phyloP scores from a whole-genome alignment of 2,113 vertebrate genomes.

The Leucoraja erinaceus region DNA sequence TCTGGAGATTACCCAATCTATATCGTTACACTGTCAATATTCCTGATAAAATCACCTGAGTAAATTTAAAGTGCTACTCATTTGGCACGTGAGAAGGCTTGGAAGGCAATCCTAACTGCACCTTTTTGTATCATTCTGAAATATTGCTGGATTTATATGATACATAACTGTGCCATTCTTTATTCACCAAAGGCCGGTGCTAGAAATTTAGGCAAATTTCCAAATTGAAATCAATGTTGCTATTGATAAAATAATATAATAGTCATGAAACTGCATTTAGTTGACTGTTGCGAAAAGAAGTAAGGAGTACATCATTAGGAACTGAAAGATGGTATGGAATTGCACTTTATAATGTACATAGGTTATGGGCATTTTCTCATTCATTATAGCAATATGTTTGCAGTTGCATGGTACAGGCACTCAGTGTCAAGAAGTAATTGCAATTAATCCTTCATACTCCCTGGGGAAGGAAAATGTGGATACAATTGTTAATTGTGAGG shows the following conservation, averaged over 20 bases:
- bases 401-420: not conserved
- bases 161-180: not conserved
- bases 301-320: too few relatives aligned
- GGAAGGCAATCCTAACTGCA: not conserved
- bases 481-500: not conserved
- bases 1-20: too few relatives aligned
- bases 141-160: not conserved
- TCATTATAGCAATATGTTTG: not conserved
- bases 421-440: not conserved
- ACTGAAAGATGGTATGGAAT: not conserved
- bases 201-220: not conserved
- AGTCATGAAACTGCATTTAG: not conserved
- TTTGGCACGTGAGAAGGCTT: not conserved
- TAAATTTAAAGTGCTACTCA: not conserved
- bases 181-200: not conserved
- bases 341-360: not conserved
- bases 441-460: not conserved
- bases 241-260: not conserved
- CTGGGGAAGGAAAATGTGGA: not conserved
- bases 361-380: not conserved
- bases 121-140: not conserved
- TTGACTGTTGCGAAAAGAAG: not conserved
- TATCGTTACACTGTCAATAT: not conserved
- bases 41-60: not conserved
- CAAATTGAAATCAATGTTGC: not conserved